A percentile compares a stretch with the other conserved stretches of the same genome.
Conservation (phyloP, 2,797 vertebrate species). For the Gymnothorax reevesii region DNA sequence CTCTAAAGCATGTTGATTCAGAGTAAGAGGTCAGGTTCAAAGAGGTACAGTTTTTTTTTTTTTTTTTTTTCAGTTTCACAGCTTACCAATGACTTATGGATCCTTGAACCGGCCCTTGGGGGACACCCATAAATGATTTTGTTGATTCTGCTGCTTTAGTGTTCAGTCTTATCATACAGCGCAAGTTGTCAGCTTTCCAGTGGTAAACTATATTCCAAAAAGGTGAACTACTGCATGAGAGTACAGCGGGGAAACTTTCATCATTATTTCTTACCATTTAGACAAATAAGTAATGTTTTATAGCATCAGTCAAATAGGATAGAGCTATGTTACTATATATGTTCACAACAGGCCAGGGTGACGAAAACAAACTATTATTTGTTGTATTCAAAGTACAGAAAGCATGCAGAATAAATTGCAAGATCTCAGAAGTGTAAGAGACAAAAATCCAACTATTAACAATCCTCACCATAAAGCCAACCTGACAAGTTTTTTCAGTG, state of each 20-base stretch:
- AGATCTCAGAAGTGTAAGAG: not conserved
- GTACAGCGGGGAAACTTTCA: not conserved
- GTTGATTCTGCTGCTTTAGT: not conserved
- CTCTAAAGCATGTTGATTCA: not conserved
- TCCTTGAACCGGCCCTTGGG: slow-evolving; percentile 25
- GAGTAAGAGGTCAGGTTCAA: not conserved
- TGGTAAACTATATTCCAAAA: not conserved
- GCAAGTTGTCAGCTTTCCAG: not conserved
- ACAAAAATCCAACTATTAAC: slow-evolving; percentile 19
- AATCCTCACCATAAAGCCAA: not conserved
- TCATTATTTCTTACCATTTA: not conserved
- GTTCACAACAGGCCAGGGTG: not conserved
- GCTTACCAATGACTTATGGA: not conserved
- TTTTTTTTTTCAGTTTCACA: not conserved
- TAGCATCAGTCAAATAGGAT: not conserved
- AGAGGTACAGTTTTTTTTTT: slow-evolving; percentile 7
- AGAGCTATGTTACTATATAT: not conserved
- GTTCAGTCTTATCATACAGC: not conserved
- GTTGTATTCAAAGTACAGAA: slow-evolving; percentile 1
- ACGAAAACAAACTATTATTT: slow-evolving; percentile 7
- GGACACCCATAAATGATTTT: slow-evolving; percentile 10
- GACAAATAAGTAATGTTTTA: slow-evolving; percentile 2
- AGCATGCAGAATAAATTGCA: not conserved
- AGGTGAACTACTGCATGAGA: not conserved
- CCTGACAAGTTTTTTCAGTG: not conserved